Percentiles rank a stretch among this genome's conserved stretches.
Conservation (phyloP, 2,113 vertebrate species). For the Catharus minimus region DNA sequence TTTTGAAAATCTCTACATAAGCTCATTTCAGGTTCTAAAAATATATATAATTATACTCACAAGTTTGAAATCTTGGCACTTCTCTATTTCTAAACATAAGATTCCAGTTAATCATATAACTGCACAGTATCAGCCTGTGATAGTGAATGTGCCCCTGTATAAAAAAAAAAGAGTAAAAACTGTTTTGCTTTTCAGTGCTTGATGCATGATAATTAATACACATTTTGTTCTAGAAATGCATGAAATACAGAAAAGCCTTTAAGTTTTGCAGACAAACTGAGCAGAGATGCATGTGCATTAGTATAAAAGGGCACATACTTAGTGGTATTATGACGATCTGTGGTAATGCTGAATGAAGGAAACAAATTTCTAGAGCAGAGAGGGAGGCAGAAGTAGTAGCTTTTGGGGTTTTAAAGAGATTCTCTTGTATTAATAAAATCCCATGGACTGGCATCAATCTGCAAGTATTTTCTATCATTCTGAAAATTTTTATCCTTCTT, state of each 20-base stretch:
- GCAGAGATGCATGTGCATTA: not conserved
- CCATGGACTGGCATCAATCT: not conserved
- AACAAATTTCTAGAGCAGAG: not conserved
- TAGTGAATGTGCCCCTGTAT: not conserved
- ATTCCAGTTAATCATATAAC: not conserved
- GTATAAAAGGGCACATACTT: not conserved
- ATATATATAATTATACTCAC: not conserved
- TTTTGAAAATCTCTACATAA: constrained; percentile 80
- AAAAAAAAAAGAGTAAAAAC: not conserved
- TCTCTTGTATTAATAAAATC: not conserved
- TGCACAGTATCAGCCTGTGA: not conserved
- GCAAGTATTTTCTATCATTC: not conserved
- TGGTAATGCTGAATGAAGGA: not conserved
- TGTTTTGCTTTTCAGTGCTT: not conserved
- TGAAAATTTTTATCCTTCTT: not conserved
- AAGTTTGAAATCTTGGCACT: not conserved
- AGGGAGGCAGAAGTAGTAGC: not conserved
- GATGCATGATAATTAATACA: not conserved
- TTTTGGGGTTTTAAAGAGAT: not conserved
- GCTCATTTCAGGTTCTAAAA: constrained; percentile 45
- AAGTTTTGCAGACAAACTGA: not conserved
- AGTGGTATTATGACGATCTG: not conserved
- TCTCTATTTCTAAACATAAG: not conserved
- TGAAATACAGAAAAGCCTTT: not conserved
- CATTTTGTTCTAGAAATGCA: not conserved